Conservation (phyloP, 2,113 vertebrate genomes). For the Scopus umbretta region DNA sequence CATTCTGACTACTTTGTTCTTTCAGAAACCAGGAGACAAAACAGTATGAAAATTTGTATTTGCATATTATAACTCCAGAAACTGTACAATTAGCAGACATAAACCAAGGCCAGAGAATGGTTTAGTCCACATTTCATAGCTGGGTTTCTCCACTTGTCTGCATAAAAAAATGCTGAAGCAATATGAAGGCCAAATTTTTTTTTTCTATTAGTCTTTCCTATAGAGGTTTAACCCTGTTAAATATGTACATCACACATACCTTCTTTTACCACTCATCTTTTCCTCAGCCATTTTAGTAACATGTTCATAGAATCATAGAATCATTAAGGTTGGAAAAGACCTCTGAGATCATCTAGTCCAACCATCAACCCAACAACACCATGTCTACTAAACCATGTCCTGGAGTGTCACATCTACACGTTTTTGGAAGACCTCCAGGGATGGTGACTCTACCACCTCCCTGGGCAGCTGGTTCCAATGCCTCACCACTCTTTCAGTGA, state of each 20-base stretch:
- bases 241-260: background rate
- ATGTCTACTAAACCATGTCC: too few relatives aligned
- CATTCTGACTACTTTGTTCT: background rate
- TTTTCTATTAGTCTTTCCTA: background rate
- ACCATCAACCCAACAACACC: too few relatives aligned
- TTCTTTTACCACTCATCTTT: background rate
- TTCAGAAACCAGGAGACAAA: background rate
- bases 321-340: too few relatives aligned
- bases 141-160: background rate
- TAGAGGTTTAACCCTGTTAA: background rate
- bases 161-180: background rate
- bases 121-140: background rate
- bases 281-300: background rate
- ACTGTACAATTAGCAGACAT: background rate
- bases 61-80: background rate
- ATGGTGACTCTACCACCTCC: too few relatives aligned
- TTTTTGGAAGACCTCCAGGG: too few relatives aligned
- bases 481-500: too few relatives aligned
- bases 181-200: background rate
- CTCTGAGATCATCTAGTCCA: too few relatives aligned
- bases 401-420: too few relatives aligned
- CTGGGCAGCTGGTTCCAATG: too few relatives aligned
- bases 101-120: background rate
- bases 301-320: too few relatives aligned
- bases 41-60: background rate